A percentile compares a stretch with the other conserved stretches of the same genome.
Conservation (phyloP, 2,113 vertebrate species). For the Gymnarchus niloticus region DNA sequence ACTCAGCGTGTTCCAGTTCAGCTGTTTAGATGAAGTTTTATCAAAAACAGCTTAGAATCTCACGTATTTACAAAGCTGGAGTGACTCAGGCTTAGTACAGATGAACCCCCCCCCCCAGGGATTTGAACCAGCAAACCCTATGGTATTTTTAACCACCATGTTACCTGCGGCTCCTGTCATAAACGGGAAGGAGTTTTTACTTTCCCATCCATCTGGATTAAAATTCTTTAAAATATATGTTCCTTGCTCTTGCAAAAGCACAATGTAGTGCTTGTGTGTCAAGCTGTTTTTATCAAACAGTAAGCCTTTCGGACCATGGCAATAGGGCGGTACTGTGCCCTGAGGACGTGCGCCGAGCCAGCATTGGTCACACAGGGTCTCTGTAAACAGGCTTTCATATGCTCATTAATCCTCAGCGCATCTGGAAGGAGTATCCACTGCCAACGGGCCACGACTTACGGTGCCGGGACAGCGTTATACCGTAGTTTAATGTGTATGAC, state of each 20-base stretch:
- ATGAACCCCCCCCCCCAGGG: background rate
- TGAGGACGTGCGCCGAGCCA: too few relatives aligned
- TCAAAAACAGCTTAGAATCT: background rate
- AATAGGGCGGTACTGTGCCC: too few relatives aligned
- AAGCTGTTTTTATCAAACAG: background rate
- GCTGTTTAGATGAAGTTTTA: background rate
- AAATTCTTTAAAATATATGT: too few relatives aligned
- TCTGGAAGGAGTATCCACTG: background rate
- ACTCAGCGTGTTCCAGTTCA: background rate
- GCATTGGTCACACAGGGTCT: too few relatives aligned
- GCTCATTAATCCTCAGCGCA: conserved; percentile 9
- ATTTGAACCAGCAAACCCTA: too few relatives aligned
- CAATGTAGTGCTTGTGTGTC: background rate
- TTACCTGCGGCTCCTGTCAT: too few relatives aligned
- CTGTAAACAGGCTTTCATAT: background rate
- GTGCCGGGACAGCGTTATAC: background rate
- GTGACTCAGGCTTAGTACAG: background rate
- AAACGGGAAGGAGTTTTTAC: background rate
- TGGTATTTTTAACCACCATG: background rate
- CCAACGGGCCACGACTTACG: background rate
- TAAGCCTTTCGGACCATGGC: too few relatives aligned
- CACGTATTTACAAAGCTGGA: background rate
- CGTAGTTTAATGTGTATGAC: too few relatives aligned
- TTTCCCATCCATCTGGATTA: too few relatives aligned
- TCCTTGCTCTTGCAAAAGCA: background rate